Conservation (phyloP, 2,113 vertebrate genomes). For the Channa maculata region DNA sequence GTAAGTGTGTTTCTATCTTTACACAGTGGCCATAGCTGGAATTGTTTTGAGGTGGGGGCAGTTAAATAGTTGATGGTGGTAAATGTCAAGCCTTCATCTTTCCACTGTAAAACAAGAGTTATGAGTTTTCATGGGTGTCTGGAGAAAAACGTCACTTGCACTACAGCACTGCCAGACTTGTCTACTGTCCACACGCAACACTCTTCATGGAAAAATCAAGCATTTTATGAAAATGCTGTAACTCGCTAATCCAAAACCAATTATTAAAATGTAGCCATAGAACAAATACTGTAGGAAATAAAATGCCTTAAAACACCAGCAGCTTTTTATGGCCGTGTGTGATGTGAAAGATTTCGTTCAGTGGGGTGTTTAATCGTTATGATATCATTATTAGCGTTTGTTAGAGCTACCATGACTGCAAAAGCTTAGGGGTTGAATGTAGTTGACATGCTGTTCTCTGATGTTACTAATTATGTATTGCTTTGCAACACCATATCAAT, state of each 20-base stretch:
- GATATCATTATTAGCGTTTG: constrained; percentile 65
- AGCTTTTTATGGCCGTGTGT: constrained; percentile 76
- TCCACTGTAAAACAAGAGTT: constrained; percentile 43
- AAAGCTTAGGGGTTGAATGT: constrained; percentile 80
- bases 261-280: constrained; percentile 54
- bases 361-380: constrained; percentile 60
- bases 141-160: constrained; percentile 35
- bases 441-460: constrained; percentile 77
- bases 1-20: constrained; percentile 58
- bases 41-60: neutral
- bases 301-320: constrained; percentile 88
- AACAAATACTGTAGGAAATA: constrained; percentile 74
- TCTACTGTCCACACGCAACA: constrained; percentile 56
- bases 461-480: constrained; percentile 65
- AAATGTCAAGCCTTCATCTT: constrained; percentile 45
- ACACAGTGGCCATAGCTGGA: constrained; percentile 63
- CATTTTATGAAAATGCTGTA: constrained; percentile 18
- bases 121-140: constrained; percentile 34
- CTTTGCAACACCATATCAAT: constrained; percentile 82
- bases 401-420: constrained; percentile 57
- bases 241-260: constrained; percentile 43
- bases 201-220: constrained; percentile 36
- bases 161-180: constrained; percentile 78
- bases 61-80: constrained; percentile 35
- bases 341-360: constrained; percentile 57